phyloP scores from a whole-genome alignment of 2,113 vertebrate species.

The Eulemur macaco region DNA sequence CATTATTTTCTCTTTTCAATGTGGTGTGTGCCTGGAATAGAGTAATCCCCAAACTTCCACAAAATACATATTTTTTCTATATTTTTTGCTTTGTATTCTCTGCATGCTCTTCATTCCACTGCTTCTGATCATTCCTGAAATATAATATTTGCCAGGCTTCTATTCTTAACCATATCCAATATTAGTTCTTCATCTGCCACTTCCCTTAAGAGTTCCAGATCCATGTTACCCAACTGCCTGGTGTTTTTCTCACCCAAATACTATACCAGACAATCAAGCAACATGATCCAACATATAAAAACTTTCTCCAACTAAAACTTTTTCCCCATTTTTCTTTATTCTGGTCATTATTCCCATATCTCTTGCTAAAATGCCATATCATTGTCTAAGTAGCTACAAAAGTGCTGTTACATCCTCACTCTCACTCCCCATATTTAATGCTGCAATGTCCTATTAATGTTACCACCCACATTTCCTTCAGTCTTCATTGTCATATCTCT shows the following conservation, averaged over 20 bases:
- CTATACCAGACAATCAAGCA: not conserved
- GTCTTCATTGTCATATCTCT: not conserved
- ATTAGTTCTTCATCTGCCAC: not conserved
- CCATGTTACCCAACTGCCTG: not conserved
- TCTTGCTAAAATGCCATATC: not conserved
- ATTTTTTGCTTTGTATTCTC: not conserved
- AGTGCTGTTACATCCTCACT: not conserved
- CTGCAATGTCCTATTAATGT: not conserved
- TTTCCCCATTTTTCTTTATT: not conserved
- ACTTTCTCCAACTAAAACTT: not conserved
- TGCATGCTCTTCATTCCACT: not conserved
- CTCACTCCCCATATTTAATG: not conserved
- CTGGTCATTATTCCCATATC: not conserved
- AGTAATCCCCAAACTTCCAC: not conserved
- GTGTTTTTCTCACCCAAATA: not conserved
- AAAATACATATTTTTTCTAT: not conserved
- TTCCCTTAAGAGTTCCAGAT: not conserved
- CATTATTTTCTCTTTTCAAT: not conserved
- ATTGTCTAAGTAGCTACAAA: not conserved
- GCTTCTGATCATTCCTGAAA: not conserved
- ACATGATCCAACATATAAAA: not conserved
- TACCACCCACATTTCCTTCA: not conserved
- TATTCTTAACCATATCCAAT: not conserved
- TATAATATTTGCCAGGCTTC: not conserved
- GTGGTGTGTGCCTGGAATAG: not conserved